Evolutionary conservation across 2,113 vertebrate genomes (phyloP).

Genomic region (Salvelinus namaycush): DNA sequence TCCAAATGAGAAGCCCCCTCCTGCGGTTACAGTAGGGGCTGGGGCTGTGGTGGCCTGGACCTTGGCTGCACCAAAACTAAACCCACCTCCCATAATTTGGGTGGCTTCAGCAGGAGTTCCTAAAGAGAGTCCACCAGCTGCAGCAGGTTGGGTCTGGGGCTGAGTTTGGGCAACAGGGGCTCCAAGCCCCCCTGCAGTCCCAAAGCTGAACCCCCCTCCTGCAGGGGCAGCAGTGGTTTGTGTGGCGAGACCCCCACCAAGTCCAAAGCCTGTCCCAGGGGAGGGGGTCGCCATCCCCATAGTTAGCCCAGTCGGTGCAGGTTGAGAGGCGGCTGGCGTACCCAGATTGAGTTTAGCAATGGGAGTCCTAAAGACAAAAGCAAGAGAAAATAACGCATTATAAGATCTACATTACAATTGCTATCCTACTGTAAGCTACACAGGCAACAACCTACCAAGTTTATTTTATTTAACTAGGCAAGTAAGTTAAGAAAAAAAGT

Average conservation of each 20-base stretch:
- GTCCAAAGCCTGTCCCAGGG: slow-evolving; percentile 60
- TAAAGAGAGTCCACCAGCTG: slow-evolving; percentile 57
- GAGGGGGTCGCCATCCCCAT: slow-evolving; percentile 67
- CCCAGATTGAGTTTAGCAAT: slow-evolving; percentile 72
- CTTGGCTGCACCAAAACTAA: slow-evolving; percentile 74
- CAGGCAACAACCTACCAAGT: too few species aligned
- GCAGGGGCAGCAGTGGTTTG: slow-evolving; percentile 51
- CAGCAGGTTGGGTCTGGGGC: not conserved
- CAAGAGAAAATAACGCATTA: not conserved
- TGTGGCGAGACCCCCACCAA: slow-evolving; percentile 50
- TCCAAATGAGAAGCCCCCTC: slow-evolving; percentile 66
- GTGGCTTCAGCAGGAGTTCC: slow-evolving; percentile 20
- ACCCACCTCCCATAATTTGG: slow-evolving; percentile 30
- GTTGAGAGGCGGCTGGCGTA: slow-evolving; percentile 61
- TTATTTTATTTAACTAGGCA: too few species aligned
- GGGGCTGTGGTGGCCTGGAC: slow-evolving; percentile 64
- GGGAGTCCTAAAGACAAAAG: slow-evolving; percentile 43
- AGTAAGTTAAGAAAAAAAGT: too few species aligned
- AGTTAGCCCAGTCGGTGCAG: slow-evolving; percentile 65
- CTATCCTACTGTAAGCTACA: too few species aligned
- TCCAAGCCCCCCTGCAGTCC: slow-evolving; percentile 3
- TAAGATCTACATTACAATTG: too few species aligned
- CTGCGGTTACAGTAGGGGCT: slow-evolving; percentile 48
- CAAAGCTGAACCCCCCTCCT: slow-evolving; percentile 62
- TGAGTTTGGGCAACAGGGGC: slow-evolving; percentile 31